Conservation (phyloP, 2,113 vertebrate genomes). For the Regulus satrapa region DNA sequence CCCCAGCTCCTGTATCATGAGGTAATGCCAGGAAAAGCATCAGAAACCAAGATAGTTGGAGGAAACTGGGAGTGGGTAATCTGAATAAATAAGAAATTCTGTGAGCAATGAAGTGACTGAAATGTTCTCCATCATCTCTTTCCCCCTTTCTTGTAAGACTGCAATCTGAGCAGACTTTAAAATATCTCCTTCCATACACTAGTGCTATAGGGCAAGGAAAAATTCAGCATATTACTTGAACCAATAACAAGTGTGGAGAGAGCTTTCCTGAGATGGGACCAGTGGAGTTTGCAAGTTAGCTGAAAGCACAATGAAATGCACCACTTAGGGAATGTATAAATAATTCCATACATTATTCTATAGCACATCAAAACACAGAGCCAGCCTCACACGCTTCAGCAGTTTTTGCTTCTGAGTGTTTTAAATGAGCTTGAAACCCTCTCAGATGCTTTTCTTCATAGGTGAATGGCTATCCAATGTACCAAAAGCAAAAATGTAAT, state of each 20-base stretch:
- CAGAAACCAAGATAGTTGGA: not conserved
- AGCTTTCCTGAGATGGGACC: not conserved
- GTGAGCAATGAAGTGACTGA: not conserved
- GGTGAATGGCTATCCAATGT: constrained; percentile 62
- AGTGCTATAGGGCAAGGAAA: not conserved
- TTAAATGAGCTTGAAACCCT: constrained; percentile 51
- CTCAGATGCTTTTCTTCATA: constrained; percentile 55
- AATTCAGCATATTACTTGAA: not conserved
- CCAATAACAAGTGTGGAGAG: not conserved
- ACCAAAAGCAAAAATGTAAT: constrained; percentile 65
- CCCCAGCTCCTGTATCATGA: not conserved
- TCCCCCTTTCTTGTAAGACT: not conserved
- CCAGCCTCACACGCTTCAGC: constrained; percentile 14
- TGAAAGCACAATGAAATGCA: not conserved
- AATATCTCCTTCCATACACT: not conserved
- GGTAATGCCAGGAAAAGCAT: not conserved
- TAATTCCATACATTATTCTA: constrained; percentile 44
- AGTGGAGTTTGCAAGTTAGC: not conserved
- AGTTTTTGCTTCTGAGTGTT: constrained; percentile 31
- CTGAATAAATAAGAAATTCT: not conserved
- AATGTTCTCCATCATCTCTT: not conserved
- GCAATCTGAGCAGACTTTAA: not conserved
- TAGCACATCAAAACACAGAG: constrained; percentile 43
- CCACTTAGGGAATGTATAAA: constrained; percentile 6
- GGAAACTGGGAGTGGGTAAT: not conserved